Conservation (phyloP, 2,113 vertebrate genomes). For the Nannospalax galili region DNA sequence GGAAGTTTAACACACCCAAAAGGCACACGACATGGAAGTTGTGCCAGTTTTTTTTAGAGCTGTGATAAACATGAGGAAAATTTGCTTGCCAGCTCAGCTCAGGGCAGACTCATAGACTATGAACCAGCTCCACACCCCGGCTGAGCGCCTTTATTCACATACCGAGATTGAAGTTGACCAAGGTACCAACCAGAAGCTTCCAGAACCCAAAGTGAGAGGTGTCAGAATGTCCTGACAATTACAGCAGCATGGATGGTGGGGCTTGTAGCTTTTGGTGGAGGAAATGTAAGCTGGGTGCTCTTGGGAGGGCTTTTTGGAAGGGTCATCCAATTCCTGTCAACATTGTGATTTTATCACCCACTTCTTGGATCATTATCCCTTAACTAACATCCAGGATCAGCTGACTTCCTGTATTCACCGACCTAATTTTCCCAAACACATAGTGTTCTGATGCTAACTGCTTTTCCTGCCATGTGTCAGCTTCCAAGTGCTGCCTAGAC, state of each 20-base stretch:
- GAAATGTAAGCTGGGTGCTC: not conserved
- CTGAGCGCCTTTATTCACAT: not conserved
- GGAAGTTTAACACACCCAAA: accelerated
- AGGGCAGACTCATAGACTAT: accelerated
- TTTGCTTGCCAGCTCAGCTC: not conserved
- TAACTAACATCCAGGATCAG: not conserved
- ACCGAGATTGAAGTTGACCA: not conserved
- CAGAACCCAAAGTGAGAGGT: not conserved
- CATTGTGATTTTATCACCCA: not conserved
- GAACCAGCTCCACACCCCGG: not conserved
- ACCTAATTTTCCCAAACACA: not conserved
- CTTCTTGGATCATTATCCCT: not conserved
- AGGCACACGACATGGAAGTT: accelerated
- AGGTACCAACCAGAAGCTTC: not conserved
- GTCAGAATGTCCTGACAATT: not conserved
- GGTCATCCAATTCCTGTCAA: not conserved
- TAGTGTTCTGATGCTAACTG: too few relatives aligned
- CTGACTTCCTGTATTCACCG: accelerated
- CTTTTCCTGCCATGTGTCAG: not conserved
- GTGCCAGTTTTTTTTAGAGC: not conserved
- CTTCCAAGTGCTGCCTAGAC: not conserved
- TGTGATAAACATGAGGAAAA: accelerated
- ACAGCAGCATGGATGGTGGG: not conserved
- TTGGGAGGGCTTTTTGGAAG: conserved; percentile 56
- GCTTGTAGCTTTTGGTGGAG: conserved; percentile 57